Evolutionary conservation across 1,140 invertebrate genomes (phyloP).

Genomic region (Cydia fagiglandana): DNA sequence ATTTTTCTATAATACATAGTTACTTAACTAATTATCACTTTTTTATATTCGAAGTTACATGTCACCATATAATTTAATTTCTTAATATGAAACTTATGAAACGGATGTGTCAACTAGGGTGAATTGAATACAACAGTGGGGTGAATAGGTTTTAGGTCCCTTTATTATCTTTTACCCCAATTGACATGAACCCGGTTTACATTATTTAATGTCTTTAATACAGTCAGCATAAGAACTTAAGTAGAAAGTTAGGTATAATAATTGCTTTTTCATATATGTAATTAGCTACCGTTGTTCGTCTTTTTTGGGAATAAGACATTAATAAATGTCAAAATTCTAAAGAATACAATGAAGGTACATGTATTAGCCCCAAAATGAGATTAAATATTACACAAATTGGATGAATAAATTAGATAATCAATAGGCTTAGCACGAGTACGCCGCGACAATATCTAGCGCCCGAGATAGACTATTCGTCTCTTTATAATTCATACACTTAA

Average conservation of each 20-base stretch:
- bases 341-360: not conserved
- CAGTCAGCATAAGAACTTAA: not conserved
- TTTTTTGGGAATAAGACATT: not conserved
- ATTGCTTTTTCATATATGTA: too few relatives aligned
- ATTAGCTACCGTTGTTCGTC: not conserved
- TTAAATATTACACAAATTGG: not conserved
- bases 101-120: not conserved
- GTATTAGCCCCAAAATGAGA: not conserved
- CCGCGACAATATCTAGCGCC: too few relatives aligned
- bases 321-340: not conserved
- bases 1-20: constrained; percentile 28
- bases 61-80: not conserved
- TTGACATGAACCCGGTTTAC: not conserved
- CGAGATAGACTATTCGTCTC: too few relatives aligned
- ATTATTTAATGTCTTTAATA: not conserved
- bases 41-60: constrained; percentile 32
- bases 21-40: constrained; percentile 48
- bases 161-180: not conserved
- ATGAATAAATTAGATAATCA: not conserved
- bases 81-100: not conserved
- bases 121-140: not conserved
- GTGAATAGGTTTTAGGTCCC: not conserved
- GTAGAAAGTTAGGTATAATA: not conserved
- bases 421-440: too few relatives aligned
- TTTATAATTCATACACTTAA: too few relatives aligned